These are phyloP conservation scores for Ectropis grisescens DNA, from an alignment of 1,140 invertebrate species.

Conservation along the genomic window DNA sequence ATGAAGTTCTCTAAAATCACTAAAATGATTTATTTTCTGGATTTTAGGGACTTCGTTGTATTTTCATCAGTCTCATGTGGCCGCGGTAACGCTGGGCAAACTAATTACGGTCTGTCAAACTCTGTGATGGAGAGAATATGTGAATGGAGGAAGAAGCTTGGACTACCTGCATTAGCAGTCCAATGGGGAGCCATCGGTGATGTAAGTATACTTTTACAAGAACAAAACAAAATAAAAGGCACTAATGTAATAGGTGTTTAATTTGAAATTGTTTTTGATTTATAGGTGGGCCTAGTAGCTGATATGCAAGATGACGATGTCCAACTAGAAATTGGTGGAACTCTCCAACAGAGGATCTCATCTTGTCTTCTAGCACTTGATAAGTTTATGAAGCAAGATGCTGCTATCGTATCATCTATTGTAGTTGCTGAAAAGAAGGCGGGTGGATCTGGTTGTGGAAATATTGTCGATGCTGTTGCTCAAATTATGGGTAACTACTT, in stretches of 20 bases:
- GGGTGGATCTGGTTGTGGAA: constrained; percentile 69
- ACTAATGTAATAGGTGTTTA: too few species aligned
- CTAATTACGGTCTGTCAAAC: constrained; percentile 88
- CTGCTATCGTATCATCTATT: constrained; percentile 82
- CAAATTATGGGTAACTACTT: constrained; percentile 74
- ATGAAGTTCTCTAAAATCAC: too few species aligned
- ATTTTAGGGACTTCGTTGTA: constrained; percentile 75
- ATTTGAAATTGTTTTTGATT: not conserved
- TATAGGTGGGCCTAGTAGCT: constrained; percentile 78
- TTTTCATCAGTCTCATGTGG: constrained; percentile 93
- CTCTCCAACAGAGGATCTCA: constrained; percentile 85
- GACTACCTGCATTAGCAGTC: constrained; percentile 76
- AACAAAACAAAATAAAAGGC: too few species aligned
- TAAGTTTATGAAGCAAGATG: constrained; percentile 76
- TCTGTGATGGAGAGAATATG: constrained; percentile 82
- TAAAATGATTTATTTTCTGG: too few species aligned
- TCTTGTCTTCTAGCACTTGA: constrained; percentile 81
- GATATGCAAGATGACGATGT: constrained; percentile 86
- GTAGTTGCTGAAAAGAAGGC: constrained; percentile 81
- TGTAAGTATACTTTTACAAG: constrained; percentile 49
- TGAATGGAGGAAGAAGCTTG: constrained; percentile 71
- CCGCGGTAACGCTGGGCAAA: constrained; percentile 89
- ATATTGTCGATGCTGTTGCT: constrained; percentile 75
- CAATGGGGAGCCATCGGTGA: constrained; percentile 82
- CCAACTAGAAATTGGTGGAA: constrained; percentile 83